phyloP scores from a whole-genome alignment of 2,888 invertebrate species.

The Plagiodera versicolora region DNA sequence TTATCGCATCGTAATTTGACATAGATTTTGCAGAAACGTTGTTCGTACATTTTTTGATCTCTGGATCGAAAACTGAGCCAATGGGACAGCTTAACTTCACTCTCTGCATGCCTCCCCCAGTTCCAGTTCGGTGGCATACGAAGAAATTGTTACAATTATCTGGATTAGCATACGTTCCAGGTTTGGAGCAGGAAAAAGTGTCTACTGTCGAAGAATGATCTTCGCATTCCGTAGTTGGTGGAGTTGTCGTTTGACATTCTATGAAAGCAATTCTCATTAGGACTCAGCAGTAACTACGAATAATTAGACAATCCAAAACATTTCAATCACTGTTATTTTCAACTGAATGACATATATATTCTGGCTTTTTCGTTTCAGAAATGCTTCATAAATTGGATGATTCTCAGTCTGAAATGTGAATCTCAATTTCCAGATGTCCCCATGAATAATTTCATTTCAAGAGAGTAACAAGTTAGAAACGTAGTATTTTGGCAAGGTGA shows the following conservation, averaged over 20 bases:
- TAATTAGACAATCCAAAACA: too few species aligned
- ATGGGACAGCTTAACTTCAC: conserved; percentile 28
- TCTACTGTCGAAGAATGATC: background rate
- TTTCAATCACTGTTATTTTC: too few species aligned
- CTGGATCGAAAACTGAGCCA: conserved; percentile 29
- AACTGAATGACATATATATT: too few species aligned
- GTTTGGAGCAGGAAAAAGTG: background rate
- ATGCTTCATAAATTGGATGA: too few species aligned
- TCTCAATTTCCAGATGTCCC: too few species aligned
- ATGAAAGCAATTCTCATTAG: background rate
- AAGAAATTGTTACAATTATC: conserved; percentile 59
- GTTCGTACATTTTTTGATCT: conserved; percentile 2
- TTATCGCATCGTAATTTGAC: background rate
- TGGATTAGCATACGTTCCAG: conserved; percentile 38
- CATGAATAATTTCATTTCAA: too few species aligned
- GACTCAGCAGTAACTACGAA: background rate
- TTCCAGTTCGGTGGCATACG: conserved; percentile 54
- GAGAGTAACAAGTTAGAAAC: too few species aligned
- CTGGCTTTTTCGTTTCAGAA: too few species aligned
- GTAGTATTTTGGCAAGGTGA: too few species aligned
- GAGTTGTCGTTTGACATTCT: background rate
- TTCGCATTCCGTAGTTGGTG: background rate
- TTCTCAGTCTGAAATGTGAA: too few species aligned
- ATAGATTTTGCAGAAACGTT: background rate
- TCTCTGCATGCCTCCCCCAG: conserved; percentile 1